Percentiles rank a stretch among this genome's conserved stretches.
Conservation (phyloP, 2,888 invertebrate species). For the Neelides folsomi region DNA sequence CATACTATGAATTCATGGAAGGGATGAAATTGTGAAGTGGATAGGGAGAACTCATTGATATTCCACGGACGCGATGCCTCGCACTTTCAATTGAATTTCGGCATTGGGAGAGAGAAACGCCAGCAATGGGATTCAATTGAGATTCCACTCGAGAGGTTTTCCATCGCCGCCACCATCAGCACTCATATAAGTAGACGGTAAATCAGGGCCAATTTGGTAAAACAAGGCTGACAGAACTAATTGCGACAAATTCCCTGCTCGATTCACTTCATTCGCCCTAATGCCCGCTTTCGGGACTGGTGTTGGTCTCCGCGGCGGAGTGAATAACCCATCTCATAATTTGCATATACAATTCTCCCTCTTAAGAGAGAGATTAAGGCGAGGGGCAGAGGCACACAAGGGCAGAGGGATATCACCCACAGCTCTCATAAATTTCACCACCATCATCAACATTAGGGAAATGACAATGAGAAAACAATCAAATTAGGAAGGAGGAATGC, state of each 20-base stretch:
- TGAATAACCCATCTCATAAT: no score
- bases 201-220: slow-evolving; percentile 31
- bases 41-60: slow-evolving; percentile 15
- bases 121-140: slow-evolving; percentile 4
- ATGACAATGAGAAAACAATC: no score
- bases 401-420: no score
- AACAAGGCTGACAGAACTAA: slow-evolving; percentile 32
- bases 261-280: slow-evolving; percentile 7
- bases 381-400: no score
- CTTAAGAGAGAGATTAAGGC: no score
- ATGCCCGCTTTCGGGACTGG: no score
- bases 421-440: no score
- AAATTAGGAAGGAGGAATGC: no score
- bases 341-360: no score
- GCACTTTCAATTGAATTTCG: slow-evolving; percentile 14
- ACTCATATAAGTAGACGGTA: slow-evolving; percentile 17
- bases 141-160: neutral
- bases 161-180: slow-evolving; percentile 1
- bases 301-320: no score
- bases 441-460: no score
- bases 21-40: neutral
- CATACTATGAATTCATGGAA: neutral
- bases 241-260: slow-evolving; percentile 29
- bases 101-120: neutral
- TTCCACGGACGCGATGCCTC: slow-evolving; percentile 13